Conservation (phyloP, 2,888 invertebrate species). For the Dascillus cervinus region DNA sequence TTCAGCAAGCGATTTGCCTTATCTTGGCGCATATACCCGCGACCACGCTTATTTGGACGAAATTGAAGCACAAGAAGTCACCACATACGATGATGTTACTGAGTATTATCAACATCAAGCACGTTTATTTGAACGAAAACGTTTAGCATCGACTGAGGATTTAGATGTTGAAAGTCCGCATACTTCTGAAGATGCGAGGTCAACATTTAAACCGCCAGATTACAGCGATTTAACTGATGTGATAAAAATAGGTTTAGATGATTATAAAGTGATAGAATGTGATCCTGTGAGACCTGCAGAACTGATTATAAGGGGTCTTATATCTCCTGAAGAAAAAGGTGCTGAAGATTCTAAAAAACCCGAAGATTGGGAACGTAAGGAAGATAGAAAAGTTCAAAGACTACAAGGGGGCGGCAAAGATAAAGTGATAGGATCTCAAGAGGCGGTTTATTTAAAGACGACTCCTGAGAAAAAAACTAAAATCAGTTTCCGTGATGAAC, state of each 20-base stretch:
- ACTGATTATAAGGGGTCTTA: conserved; percentile 27
- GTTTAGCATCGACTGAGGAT: conserved; percentile 42
- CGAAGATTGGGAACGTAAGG: conserved; percentile 42
- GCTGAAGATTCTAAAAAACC: conserved; percentile 40
- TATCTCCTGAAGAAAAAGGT: conserved; percentile 42
- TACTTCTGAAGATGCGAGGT: conserved; percentile 37
- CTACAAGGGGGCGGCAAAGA: conserved; percentile 40
- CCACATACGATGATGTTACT: conserved; percentile 34
- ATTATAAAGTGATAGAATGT: conserved; percentile 30
- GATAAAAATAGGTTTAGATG: conserved; percentile 32
- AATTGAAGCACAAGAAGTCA: conserved; percentile 34
- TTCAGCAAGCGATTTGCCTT: conserved; percentile 17
- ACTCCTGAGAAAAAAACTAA: conserved; percentile 24
- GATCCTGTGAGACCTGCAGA: conserved; percentile 34
- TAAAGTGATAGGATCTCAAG: conserved; percentile 25
- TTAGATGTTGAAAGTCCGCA: conserved; percentile 27
- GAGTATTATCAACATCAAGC: conserved; percentile 38
- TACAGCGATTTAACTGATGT: conserved; percentile 44
- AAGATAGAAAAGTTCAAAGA: conserved; percentile 37
- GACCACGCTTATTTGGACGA: conserved; percentile 19
- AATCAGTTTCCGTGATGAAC: conserved; percentile 19
- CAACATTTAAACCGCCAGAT: conserved; percentile 43
- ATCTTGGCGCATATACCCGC: conserved; percentile 24
- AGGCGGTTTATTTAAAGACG: conserved; percentile 25
- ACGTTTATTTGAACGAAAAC: conserved; percentile 35